These are phyloP conservation scores for Lasioglossum malachurum DNA, from an alignment of 2,888 invertebrate species.

Conservation along the genomic window DNA sequence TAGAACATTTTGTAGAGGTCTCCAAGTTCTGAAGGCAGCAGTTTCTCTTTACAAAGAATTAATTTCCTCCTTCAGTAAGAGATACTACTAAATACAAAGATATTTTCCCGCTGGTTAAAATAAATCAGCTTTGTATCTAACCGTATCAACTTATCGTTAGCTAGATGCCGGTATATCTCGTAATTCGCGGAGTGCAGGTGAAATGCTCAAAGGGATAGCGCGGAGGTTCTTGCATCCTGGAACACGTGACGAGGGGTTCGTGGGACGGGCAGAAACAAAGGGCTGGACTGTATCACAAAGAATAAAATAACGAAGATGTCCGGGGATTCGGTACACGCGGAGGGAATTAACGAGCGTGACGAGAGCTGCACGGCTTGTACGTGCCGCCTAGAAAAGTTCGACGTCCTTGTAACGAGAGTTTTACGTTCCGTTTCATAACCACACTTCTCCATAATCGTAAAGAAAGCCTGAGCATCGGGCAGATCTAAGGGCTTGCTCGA, in stretches of 20 bases:
- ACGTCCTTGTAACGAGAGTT: constrained; percentile 66
- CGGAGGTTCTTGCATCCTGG: constrained; percentile 1
- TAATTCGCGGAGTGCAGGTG: constrained; percentile 9
- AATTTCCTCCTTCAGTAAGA: background rate
- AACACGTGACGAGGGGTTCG: constrained; percentile 21
- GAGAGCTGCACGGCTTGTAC: constrained; percentile 42
- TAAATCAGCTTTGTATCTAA: background rate
- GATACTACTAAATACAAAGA: background rate
- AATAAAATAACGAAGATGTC: constrained; percentile 38
- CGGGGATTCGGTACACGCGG: constrained; percentile 31
- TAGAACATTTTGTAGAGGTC: background rate
- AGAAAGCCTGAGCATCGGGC: constrained; percentile 32
- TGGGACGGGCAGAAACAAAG: constrained; percentile 39
- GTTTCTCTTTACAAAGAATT: background rate
- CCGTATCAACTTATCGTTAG: background rate
- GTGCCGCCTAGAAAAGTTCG: constrained; percentile 59
- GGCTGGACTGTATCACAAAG: constrained; percentile 33
- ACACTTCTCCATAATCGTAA: constrained; percentile 64
- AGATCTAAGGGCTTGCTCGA: constrained; percentile 13
- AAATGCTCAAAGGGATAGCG: constrained; percentile 22
- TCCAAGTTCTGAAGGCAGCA: background rate
- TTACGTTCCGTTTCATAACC: constrained; percentile 69
- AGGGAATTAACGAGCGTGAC: constrained; percentile 66
- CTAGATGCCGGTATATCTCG: background rate
- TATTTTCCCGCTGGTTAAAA: background rate